phyloP scores from a whole-genome alignment of 2,113 vertebrate species.

The Ailurus styani region DNA sequence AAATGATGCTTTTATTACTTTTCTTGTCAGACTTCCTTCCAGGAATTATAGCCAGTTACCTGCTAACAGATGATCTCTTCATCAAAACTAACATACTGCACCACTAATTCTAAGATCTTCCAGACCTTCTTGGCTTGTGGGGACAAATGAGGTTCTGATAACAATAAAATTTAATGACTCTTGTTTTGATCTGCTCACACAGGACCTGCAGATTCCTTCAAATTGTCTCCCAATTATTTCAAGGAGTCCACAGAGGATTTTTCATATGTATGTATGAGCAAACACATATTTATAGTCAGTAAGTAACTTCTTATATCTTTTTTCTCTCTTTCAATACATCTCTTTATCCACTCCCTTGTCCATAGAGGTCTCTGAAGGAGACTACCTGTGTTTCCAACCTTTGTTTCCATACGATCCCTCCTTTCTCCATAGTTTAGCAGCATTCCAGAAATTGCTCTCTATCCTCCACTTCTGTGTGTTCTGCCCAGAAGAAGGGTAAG shows the following conservation, averaged over 20 bases:
- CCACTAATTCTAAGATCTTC: background rate
- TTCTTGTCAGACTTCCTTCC: background rate
- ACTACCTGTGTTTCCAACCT: background rate
- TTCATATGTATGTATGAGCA: background rate
- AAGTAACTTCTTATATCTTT: background rate
- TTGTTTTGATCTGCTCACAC: background rate
- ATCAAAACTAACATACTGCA: background rate
- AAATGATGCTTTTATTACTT: background rate
- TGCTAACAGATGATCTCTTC: background rate
- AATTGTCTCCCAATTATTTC: background rate
- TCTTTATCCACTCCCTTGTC: too few relatives aligned
- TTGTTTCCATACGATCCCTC: background rate
- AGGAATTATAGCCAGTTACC: background rate
- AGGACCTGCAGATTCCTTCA: background rate
- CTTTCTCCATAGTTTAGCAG: background rate
- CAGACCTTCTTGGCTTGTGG: background rate
- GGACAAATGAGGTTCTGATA: background rate
- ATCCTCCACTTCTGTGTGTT: rapidly evolving
- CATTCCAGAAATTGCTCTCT: background rate
- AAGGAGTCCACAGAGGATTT: background rate
- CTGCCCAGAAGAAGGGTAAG: background rate
- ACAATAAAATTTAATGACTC: background rate
- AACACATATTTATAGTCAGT: background rate
- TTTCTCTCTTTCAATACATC: background rate
- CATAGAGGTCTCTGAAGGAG: background rate